A percentile compares a stretch with the other conserved stretches of the same genome.
phyloP scores from a whole-genome alignment of 1,140 invertebrate genomes.

The Physella acuta region DNA sequence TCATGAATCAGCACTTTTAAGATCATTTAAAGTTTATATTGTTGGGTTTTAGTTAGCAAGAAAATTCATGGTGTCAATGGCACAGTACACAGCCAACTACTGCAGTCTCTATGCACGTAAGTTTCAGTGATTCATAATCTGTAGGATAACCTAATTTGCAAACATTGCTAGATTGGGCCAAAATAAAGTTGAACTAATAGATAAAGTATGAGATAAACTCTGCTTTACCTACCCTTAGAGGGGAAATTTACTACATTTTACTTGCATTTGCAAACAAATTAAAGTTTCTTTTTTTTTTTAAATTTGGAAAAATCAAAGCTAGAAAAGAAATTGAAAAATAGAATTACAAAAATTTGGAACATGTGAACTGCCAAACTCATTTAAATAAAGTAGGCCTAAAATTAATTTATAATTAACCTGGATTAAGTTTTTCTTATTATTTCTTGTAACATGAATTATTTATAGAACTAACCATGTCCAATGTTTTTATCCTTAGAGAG shows the following conservation, averaged over 20 bases:
- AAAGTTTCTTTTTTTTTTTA: not conserved
- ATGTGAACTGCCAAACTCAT: not conserved
- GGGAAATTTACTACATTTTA: not conserved
- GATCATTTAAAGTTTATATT: no score
- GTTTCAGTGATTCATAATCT: not conserved
- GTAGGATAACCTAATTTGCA: no score
- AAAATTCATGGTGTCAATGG: constrained; percentile 39
- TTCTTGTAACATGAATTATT: no score
- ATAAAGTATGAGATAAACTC: no score
- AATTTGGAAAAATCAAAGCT: not conserved
- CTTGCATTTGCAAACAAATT: not conserved
- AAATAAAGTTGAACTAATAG: no score
- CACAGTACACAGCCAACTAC: constrained; percentile 30
- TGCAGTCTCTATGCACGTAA: constrained; percentile 36
- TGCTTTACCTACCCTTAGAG: not conserved
- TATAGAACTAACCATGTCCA: no score
- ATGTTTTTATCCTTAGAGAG: constrained; percentile 37
- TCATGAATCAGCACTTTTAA: no score
- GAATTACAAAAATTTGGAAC: not conserved
- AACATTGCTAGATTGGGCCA: no score
- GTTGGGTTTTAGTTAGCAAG: constrained; percentile 37
- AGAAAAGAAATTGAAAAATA: not conserved
- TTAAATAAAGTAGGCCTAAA: no score
- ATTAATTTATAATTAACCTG: no score
- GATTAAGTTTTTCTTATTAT: no score